A percentile compares a stretch with the other conserved stretches of the same genome.
phyloP scores from a whole-genome alignment of 92 coral and sea anemone species.

The Epizoanthus rinbou region DNA sequence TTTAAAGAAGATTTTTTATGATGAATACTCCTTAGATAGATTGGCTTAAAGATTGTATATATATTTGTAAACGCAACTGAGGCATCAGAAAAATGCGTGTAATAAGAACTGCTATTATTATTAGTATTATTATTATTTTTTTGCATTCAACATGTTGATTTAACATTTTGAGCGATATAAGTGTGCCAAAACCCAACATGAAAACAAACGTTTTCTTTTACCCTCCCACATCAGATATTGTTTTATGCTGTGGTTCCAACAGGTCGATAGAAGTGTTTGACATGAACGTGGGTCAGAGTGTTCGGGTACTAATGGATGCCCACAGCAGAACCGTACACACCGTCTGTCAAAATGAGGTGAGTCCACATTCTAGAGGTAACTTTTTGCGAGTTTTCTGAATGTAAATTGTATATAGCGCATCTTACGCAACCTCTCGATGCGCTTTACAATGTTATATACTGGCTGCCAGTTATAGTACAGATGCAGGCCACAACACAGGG shows the following conservation, averaged over 20 bases:
- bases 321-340: constrained; percentile 87
- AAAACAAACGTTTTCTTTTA: constrained; percentile 43
- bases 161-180: neutral
- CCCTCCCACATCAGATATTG: constrained; percentile 65
- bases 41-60: too few species aligned
- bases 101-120: too few species aligned
- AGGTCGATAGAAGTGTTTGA: constrained; percentile 91
- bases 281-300: constrained; percentile 86
- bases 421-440: too few species aligned
- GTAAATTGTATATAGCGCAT: too few species aligned
- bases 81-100: too few species aligned
- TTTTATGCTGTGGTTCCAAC: constrained; percentile 92
- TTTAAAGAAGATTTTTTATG: too few species aligned
- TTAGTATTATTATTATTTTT: too few species aligned
- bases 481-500: too few species aligned
- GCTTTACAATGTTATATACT: too few species aligned
- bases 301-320: constrained; percentile 84
- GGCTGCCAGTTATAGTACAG: too few species aligned
- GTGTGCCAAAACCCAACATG: neutral
- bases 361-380: neutral
- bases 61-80: too few species aligned
- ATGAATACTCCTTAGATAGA: too few species aligned
- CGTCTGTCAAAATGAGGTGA: constrained; percentile 88
- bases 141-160: neutral
- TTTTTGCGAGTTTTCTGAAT: neutral